These are phyloP conservation scores for Drosophila nasuta DNA, from an alignment of 1,140 invertebrate species.

Conservation along the genomic window DNA sequence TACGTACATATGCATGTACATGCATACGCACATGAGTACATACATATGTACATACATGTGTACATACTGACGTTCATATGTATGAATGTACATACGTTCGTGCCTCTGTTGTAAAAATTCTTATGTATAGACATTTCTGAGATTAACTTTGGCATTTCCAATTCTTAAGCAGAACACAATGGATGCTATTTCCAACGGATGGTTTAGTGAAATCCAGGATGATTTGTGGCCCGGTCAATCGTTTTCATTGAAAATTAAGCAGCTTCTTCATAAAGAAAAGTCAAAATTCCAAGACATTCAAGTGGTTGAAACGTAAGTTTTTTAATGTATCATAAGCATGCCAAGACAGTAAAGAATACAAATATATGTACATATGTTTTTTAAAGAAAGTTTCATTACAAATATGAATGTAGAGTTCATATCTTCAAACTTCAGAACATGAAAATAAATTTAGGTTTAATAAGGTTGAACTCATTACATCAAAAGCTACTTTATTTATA, in stretches of 20 bases:
- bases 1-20: not conserved
- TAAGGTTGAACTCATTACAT: too few relatives aligned
- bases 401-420: too few relatives aligned
- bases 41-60: not conserved
- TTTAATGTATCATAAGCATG: not conserved
- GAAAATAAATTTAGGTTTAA: too few relatives aligned
- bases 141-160: not conserved
- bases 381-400: too few relatives aligned
- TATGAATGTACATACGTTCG: not conserved
- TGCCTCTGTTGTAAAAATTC: not conserved
- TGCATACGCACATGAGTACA: too few relatives aligned
- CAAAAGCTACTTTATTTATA: too few relatives aligned
- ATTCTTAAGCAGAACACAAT: slow-evolving; percentile 64
- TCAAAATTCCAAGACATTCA: slow-evolving; percentile 96
- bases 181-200: slow-evolving; percentile 90
- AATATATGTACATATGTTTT: too few relatives aligned
- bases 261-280: slow-evolving; percentile 92
- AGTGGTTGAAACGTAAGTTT: slow-evolving; percentile 94
- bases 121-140: not conserved
- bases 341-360: too few relatives aligned
- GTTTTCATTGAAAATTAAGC: slow-evolving; percentile 94
- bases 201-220: slow-evolving; percentile 95
- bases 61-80: not conserved
- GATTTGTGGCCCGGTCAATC: slow-evolving; percentile 96
- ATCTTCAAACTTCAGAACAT: too few relatives aligned